Conservation (phyloP, 2,797 vertebrate species). For the Sebastes glaucus region DNA sequence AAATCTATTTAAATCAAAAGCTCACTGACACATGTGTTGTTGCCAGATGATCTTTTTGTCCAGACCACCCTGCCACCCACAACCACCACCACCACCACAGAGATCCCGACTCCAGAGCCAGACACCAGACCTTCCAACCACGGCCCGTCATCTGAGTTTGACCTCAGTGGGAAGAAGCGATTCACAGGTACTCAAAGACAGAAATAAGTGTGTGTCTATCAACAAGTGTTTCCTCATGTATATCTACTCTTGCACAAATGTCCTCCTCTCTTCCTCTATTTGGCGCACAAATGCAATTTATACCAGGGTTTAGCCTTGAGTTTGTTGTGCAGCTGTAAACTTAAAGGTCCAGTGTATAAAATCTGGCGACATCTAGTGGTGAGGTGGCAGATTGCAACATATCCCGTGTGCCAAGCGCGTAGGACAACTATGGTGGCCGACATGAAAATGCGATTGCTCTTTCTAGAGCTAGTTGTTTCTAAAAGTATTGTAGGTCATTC, state of each 20-base stretch:
- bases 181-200: slow-evolving; percentile 87
- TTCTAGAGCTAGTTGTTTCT: no score
- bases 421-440: fast-evolving
- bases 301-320: neutral
- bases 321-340: neutral
- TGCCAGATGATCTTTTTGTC: slow-evolving; percentile 81
- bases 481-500: no score
- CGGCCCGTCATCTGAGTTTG: slow-evolving; percentile 87
- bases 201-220: neutral
- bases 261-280: neutral
- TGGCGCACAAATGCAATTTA: neutral
- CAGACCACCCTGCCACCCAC: slow-evolving; percentile 83
- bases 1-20: slow-evolving; percentile 27
- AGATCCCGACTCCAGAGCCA: slow-evolving; percentile 21
- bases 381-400: no score
- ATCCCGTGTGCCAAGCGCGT: fast-evolving
- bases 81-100: slow-evolving; percentile 56
- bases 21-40: slow-evolving; percentile 48
- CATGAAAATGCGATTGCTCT: fast-evolving
- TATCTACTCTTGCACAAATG: neutral
- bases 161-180: slow-evolving; percentile 91
- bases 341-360: fast-evolving
- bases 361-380: no score
- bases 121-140: slow-evolving; percentile 71
- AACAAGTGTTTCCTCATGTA: neutral